These are phyloP conservation scores for Propsilocerus akamusi DNA, from an alignment of 1,140 invertebrate species.

Conservation along the genomic window DNA sequence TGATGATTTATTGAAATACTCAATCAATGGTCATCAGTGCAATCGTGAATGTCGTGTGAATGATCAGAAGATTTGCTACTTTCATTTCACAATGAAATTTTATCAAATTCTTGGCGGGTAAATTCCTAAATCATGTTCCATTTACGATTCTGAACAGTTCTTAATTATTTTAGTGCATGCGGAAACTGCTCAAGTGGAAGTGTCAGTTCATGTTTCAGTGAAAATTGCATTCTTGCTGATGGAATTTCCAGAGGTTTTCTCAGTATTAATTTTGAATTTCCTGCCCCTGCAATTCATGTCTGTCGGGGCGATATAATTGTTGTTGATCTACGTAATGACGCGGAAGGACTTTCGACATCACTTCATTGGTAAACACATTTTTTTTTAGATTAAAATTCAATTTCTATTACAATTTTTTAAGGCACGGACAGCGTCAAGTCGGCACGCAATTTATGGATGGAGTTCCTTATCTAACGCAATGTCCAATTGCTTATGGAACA, in stretches of 20 bases:
- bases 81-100: no score
- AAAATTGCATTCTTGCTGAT: constrained; percentile 36
- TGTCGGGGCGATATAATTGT: constrained; percentile 35
- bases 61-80: no score
- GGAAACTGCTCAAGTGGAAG: neutral
- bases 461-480: constrained; percentile 17
- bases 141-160: no score
- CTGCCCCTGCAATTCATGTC: constrained; percentile 37
- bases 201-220: constrained; percentile 22
- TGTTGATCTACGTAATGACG: constrained; percentile 34
- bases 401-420: no score
- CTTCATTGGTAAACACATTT: constrained; percentile 37
- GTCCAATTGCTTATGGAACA: constrained; percentile 59
- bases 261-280: constrained; percentile 35
- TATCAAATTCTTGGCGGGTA: no score
- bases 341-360: constrained; percentile 27
- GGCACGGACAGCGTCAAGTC: neutral
- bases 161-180: neutral
- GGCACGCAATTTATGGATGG: neutral
- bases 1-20: no score
- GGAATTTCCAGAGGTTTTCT: constrained; percentile 30
- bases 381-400: no score
- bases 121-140: no score
- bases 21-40: no score
- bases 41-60: no score